phyloP scores from a whole-genome alignment of 2,797 vertebrate genomes.

The Tachyglossus aculeatus region DNA sequence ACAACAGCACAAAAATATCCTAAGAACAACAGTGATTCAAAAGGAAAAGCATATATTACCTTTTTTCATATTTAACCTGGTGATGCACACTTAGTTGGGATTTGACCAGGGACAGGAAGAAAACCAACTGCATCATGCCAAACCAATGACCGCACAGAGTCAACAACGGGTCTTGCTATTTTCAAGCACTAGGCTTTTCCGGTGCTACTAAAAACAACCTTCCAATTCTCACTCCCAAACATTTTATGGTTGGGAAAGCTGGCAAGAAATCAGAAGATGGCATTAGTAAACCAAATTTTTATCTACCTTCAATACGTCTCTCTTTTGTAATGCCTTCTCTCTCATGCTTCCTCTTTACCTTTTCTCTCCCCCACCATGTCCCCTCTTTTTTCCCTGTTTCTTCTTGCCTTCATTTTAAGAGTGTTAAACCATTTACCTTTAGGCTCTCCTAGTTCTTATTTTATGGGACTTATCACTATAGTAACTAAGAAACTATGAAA shows the following conservation, averaged over 20 bases:
- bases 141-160: conserved; percentile 71
- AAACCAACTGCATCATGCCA: conserved; percentile 67
- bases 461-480: too few species aligned
- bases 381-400: not conserved
- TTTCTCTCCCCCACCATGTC: not conserved
- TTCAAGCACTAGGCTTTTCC: conserved; percentile 71
- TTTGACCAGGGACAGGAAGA: conserved; percentile 69
- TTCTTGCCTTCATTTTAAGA: too few species aligned
- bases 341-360: too few species aligned
- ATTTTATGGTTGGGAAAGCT: conserved; percentile 62
- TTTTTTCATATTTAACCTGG: conserved; percentile 50
- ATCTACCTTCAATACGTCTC: not conserved
- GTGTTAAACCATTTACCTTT: too few species aligned
- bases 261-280: conserved; percentile 58
- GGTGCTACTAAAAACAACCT: conserved; percentile 69
- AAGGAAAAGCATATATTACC: conserved; percentile 43
- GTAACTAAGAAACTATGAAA: too few species aligned
- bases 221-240: conserved; percentile 61
- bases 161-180: conserved; percentile 69
- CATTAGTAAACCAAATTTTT: not conserved
- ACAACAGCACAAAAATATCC: conserved; percentile 43
- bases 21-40: conserved; percentile 32
- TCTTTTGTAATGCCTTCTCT: not conserved
- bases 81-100: conserved; percentile 49
- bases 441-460: too few species aligned